Evolutionary conservation across 2,113 vertebrate genomes (phyloP), one percentile per base, ranked within the genome.

Genomic region (Myotis lucifugus): DNA sequence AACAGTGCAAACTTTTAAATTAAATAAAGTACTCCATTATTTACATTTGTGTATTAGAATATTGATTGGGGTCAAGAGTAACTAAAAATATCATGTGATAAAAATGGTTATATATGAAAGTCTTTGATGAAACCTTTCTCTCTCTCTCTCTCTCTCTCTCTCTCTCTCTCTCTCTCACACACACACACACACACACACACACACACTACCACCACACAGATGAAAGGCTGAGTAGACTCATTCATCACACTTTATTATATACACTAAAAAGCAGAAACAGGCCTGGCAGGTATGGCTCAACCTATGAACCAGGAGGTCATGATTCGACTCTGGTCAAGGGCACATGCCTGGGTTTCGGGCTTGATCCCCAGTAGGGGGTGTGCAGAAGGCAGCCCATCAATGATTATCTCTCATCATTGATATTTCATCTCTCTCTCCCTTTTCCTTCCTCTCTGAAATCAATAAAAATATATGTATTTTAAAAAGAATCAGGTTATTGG

Each of bases 61-160:
- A 86, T 46, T 13, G 3, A 8, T 25, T 50, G 21, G 9, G 9
- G 40, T 69, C 50, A 82, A 29, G n/a, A 54, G 27, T 86, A 50
- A 88, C 14, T 79, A 32, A 94, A 93, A 74, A 73, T 78, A 66
- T 18, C 61, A 90, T 54, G 18, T 76, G 61, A 85, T 72, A 56
- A 91, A 92, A 95, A 78, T 74, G 14, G 40, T 54, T 82, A n/a
- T 48, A 69, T 54, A 14, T 56, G 74, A 84, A 95, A 88, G 84
- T 61, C 59, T 95, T 92, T 72, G 8, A 50, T 87, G 32, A 84
- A 88, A 25, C 0, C 5, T 23, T 18, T 23, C 6, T 23, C 14
- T 18, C 32, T 52, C 9, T 48, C 21, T 32, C 6, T 29, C 19
- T 32, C 14, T 48, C 29, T 42, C 8, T 48, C n/a, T 12, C 19